Conservation (phyloP, 2,113 vertebrate species). For the Calypte anna region DNA sequence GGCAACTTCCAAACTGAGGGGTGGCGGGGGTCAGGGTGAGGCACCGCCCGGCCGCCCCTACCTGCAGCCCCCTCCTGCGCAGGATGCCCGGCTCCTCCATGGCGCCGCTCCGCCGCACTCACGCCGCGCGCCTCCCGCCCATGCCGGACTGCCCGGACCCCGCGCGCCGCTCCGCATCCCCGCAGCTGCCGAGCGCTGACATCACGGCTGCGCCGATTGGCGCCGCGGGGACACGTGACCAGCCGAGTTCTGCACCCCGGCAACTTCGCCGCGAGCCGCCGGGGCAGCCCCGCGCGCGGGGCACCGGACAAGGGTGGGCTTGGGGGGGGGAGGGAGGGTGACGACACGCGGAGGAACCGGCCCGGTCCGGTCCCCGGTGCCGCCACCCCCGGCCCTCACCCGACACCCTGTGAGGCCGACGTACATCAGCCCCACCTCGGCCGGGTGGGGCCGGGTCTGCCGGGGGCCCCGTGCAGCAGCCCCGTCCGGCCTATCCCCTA, state of each 20-base stretch:
- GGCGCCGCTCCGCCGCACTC: slow-evolving; percentile 71
- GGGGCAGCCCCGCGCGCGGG: neutral
- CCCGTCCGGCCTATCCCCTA: neutral
- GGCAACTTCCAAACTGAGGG: slow-evolving; percentile 51
- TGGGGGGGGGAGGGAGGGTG: too few species aligned
- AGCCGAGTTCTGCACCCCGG: slow-evolving; percentile 80
- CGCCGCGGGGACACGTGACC: slow-evolving; percentile 88
- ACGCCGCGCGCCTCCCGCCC: slow-evolving; percentile 80
- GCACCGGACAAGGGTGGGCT: too few species aligned
- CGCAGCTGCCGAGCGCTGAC: slow-evolving; percentile 92
- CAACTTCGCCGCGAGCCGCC: slow-evolving; percentile 83
- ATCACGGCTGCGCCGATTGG: slow-evolving; percentile 94
- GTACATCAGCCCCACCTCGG: neutral
- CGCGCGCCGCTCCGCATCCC: slow-evolving; percentile 85
- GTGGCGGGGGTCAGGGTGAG: neutral
- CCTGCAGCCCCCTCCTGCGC: slow-evolving; percentile 93
- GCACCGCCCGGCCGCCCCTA: slow-evolving; percentile 67
- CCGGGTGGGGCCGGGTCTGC: too few species aligned
- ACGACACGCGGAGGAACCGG: too few species aligned
- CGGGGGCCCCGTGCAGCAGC: neutral
- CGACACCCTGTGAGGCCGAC: too few species aligned
- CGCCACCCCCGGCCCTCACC: too few species aligned
- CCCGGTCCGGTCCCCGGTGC: neutral
- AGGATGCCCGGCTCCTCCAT: slow-evolving; percentile 96
- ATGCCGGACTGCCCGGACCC: slow-evolving; percentile 80